These are phyloP conservation scores for Gobio occitaniae DNA, from an alignment of 2,797 vertebrate species.

Conservation along the genomic window DNA sequence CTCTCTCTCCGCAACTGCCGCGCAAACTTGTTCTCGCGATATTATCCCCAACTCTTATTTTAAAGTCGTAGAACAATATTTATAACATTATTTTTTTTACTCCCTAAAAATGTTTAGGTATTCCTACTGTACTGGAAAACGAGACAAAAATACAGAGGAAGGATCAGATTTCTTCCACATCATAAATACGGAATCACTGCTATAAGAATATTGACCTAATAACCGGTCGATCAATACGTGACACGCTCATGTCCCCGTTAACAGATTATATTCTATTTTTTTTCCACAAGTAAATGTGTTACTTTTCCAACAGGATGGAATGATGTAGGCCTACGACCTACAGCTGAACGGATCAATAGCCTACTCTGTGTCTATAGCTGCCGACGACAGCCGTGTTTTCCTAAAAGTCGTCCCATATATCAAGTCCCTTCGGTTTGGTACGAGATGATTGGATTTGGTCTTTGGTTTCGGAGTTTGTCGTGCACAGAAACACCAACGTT, in stretches of 20 bases:
- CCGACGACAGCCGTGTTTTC: neutral
- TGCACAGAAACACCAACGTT: constrained; percentile 46
- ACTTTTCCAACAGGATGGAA: constrained; percentile 51
- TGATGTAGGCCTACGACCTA: constrained; percentile 27
- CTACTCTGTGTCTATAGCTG: neutral
- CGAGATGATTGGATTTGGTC: constrained; percentile 33
- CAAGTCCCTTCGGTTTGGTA: constrained; percentile 43
- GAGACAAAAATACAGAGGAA: neutral
- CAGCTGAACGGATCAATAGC: neutral
- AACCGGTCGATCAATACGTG: neutral
- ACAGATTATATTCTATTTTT: neutral
- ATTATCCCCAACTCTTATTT: neutral
- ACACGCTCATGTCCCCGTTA: neutral
- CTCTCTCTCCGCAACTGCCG: too few species aligned
- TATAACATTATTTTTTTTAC: neutral
- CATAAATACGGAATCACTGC: neutral
- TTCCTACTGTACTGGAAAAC: neutral
- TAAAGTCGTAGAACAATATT: neutral
- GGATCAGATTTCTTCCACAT: neutral
- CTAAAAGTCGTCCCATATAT: constrained; percentile 36
- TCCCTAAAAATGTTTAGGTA: neutral
- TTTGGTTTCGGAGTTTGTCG: constrained; percentile 18
- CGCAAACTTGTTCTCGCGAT: neutral
- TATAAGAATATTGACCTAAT: constrained; percentile 1
- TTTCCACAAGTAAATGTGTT: neutral